Evolutionary conservation across 2,888 invertebrate genomes (phyloP), one percentile per base, ranked within the genome.

Genomic region (Danaus chrysippus): DNA sequence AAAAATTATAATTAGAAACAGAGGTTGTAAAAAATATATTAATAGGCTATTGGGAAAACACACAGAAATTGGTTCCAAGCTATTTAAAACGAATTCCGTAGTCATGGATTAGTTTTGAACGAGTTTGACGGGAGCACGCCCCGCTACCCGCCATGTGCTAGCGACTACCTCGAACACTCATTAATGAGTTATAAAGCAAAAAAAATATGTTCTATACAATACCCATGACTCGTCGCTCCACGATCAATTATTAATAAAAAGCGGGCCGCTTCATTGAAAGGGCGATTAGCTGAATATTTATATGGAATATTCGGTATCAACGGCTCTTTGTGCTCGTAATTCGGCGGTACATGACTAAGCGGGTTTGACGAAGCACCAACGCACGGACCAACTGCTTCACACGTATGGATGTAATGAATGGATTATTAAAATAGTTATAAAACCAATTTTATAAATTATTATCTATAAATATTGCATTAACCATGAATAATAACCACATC

Each of bases 251-350:
- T 90, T 90, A 90, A 90, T 90, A 91, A 90, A 91, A 90, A 91
- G 87, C 88, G 85, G 86, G 86, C 90, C 88, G 90, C 87, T 86
- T 86, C 87, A 89, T 89, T 91, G 90, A 91, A 91, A 91, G 89
- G 89, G 90, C 91, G 91, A 90, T 91, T 91, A 91, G 91, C 90
- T 90, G 90, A 91, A 91, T 91, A 91, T 91, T 91, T 90, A 91
- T 90, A 90, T 90, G 91, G 91, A 89, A 91, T 90, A 91, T 90
- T 89, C 90, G 87, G 89, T 89, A 89, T 90, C 87, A 90, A 90
- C 90, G 90, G 83, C 86, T 83, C 90, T 88, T 91, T 91, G 91
- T 91, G 87, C 79, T 78, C 79, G 82, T 91, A 91, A 91, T 91
- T 90, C 88, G 90, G 89, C 87, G 84, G 84, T 84, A 84, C 85